Base-by-base conservation (phyloP, 2,888 invertebrate species). In the Chalcis sispes region DNA sequence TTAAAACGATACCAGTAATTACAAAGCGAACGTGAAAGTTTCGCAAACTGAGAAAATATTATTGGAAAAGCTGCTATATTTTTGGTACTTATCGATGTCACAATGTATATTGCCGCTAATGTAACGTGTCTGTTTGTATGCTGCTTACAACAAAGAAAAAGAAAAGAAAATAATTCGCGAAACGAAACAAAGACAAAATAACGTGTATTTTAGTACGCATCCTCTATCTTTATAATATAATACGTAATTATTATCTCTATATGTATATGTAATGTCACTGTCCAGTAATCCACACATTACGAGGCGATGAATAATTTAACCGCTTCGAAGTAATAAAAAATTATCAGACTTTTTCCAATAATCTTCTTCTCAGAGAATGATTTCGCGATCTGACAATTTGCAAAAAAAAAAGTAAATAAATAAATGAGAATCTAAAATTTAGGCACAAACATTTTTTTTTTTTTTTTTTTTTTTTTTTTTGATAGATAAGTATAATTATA, bases 11-110 rank as follows among this genome's bases (percentile, higher is more conserved):
- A n/a, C n/a, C n/a, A n/a, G n/a, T n/a, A n/a, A n/a, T n/a, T n/a
- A n/a, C n/a, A n/a, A n/a, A n/a, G n/a, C n/a, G n/a, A n/a, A n/a
- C n/a, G n/a, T n/a, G n/a, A n/a, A n/a, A n/a, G n/a, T n/a, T n/a
- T n/a, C n/a, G n/a, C n/a, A n/a, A n/a, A n/a, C n/a, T n/a, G n/a
- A n/a, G n/a, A n/a, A n/a, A n/a, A n/a, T n/a, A 32, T 64, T 58
- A 58, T 58, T 36, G 56, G 56, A 56, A 42, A 54, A 64, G 46
- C 29, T 64, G 54, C 56, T 72, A 72, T 72, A 72, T 72, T 64
- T 72, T 64, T 72, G 64, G 64, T 72, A 65, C 65, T 29, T 56
- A 15, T 7, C 7, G 36, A 67, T 25, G 20, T 64, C 18, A 18
- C 29, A n/a, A n/a, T 15, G 27, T 59, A 27, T 46, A 27, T 7